Percentiles rank a stretch among this genome's conserved stretches.
These are phyloP conservation scores for Hystrix cristata DNA, from an alignment of 2,113 vertebrate species.

Conservation along the genomic window DNA sequence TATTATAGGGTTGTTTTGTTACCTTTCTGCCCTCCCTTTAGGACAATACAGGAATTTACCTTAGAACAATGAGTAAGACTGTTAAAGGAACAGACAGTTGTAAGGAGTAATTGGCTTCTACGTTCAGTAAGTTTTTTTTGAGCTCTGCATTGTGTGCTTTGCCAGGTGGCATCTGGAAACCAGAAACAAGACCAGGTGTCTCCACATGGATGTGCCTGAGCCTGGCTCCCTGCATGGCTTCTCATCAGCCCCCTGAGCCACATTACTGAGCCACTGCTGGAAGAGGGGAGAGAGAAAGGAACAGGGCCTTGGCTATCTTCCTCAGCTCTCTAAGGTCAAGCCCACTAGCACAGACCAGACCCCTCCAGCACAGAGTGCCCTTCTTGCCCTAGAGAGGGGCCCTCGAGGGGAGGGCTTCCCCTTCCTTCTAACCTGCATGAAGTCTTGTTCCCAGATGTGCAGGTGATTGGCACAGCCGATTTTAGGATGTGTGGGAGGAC, in stretches of 20 bases:
- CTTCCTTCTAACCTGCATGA: background rate
- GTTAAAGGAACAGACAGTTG: background rate
- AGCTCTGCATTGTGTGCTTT: background rate
- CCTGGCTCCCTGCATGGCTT: background rate
- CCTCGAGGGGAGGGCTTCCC: background rate
- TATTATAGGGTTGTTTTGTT: background rate
- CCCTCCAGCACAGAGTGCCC: background rate
- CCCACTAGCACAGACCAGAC: background rate
- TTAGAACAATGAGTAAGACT: background rate
- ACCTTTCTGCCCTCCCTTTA: background rate
- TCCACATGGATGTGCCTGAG: background rate
- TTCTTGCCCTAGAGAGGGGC: background rate
- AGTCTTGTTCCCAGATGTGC: constrained; percentile 73
- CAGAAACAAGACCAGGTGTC: background rate
- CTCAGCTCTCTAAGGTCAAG: constrained; percentile 22
- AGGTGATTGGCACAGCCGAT: constrained; percentile 60
- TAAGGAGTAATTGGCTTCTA: background rate
- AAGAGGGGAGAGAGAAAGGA: background rate
- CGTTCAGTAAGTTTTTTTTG: background rate
- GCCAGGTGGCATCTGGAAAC: background rate
- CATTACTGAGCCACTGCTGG: background rate
- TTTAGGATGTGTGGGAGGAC: constrained; percentile 73
- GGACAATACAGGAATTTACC: background rate
- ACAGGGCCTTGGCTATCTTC: background rate
- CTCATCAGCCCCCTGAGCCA: background rate